These are phyloP conservation scores for Paelopatides confundens DNA, from an alignment of 53 echinoderm and acorn worm genomes.

Conservation along the genomic window DNA sequence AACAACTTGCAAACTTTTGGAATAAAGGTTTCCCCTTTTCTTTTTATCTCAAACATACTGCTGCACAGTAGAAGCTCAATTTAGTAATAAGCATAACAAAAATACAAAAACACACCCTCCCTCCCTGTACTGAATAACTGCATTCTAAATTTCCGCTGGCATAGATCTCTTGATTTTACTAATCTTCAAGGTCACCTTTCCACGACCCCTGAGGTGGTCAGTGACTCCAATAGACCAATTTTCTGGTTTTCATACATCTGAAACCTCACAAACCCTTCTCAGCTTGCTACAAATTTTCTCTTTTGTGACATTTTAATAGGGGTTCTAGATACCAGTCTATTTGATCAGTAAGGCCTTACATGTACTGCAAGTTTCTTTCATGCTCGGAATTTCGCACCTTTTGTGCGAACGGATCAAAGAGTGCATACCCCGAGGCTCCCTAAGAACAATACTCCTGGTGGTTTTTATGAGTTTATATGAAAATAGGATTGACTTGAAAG, in stretches of 20 bases:
- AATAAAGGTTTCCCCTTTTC: too few relatives aligned
- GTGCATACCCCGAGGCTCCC: slow-evolving; percentile 17
- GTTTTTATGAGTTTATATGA: slow-evolving; percentile 43
- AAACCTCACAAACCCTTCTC: slow-evolving; percentile 18
- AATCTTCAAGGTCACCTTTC: slow-evolving; percentile 15
- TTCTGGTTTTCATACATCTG: background rate
- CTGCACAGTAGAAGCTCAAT: too few relatives aligned
- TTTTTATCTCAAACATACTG: too few relatives aligned
- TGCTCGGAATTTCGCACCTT: slow-evolving; percentile 33
- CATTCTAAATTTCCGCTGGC: too few relatives aligned
- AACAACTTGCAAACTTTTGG: too few relatives aligned
- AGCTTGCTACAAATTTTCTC: slow-evolving; percentile 20
- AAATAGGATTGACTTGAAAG: slow-evolving; percentile 33
- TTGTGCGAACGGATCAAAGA: slow-evolving; percentile 2
- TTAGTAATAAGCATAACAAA: too few relatives aligned
- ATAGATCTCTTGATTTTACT: background rate
- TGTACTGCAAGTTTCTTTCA: slow-evolving; percentile 3
- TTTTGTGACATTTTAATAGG: slow-evolving; percentile 30
- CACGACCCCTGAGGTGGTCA: slow-evolving; percentile 20
- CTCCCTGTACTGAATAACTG: too few relatives aligned
- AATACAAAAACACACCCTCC: too few relatives aligned
- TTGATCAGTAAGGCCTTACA: slow-evolving; percentile 35
- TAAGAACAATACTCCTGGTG: background rate
- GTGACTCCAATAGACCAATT: slow-evolving; percentile 5
- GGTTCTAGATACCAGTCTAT: background rate